Percentiles rank a stretch among this genome's conserved stretches.
phyloP scores from a whole-genome alignment of 2,888 invertebrate genomes.

The Agrotis ipsilon region DNA sequence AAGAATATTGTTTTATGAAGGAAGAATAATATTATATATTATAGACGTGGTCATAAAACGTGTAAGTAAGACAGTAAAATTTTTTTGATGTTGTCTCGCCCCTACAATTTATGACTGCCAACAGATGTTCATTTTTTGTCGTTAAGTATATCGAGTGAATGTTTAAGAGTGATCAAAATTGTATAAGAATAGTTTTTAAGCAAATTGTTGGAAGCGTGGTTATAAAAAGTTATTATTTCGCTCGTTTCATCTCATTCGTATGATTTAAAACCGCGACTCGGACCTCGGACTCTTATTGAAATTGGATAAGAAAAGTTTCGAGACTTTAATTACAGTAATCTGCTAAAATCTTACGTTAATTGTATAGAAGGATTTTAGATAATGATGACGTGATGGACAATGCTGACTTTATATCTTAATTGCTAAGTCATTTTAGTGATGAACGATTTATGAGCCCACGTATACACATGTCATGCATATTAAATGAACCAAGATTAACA shows the following conservation, averaged over 20 bases:
- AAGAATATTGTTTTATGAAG: background rate
- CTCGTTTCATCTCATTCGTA: background rate
- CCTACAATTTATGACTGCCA: background rate
- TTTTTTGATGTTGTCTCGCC: background rate
- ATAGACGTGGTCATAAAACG: no score
- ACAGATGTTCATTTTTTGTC: no score
- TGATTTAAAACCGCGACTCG: background rate
- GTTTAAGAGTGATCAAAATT: background rate
- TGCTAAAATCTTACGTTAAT: constrained; percentile 7
- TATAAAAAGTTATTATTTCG: background rate
- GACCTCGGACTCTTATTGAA: background rate
- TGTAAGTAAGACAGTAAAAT: no score
- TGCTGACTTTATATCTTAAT: constrained; percentile 1
- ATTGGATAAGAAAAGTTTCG: background rate
- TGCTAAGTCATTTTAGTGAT: constrained; percentile 21
- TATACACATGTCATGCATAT: background rate
- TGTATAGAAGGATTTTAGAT: constrained; percentile 11
- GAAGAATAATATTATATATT: no score
- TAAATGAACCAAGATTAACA: background rate
- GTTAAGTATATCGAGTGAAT: no score
- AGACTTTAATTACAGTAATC: background rate
- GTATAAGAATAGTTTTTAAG: background rate
- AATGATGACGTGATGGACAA: background rate
- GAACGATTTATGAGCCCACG: background rate
- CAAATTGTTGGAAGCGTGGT: background rate